These are phyloP conservation scores for Tetrax tetrax DNA, from an alignment of 2,113 vertebrate genomes.

Conservation along the genomic window DNA sequence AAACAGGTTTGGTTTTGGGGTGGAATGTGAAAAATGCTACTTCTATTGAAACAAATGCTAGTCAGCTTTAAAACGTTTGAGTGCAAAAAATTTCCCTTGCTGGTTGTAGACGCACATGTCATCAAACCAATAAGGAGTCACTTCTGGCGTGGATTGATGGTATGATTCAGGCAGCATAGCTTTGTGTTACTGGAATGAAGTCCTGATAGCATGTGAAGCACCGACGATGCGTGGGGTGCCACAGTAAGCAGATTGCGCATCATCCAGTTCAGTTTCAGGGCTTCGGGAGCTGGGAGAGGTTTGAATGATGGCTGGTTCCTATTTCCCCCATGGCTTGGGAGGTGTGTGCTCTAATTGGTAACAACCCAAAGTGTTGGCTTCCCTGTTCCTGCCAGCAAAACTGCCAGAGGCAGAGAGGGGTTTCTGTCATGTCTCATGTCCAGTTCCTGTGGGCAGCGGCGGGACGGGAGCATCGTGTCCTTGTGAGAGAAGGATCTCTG, in stretches of 20 bases:
- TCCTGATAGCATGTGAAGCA: background rate
- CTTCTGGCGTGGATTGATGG: background rate
- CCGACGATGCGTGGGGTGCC: background rate
- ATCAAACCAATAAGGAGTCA: background rate
- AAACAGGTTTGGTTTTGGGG: background rate
- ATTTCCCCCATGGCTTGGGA: fast-evolving
- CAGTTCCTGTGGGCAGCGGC: background rate
- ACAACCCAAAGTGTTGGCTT: background rate
- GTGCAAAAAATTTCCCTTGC: background rate
- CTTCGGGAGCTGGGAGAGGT: background rate
- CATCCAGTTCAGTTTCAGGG: background rate
- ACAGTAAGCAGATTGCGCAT: background rate
- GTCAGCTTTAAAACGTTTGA: background rate
- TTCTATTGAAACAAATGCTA: background rate
- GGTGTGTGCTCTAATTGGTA: background rate
- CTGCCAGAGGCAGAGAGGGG: background rate
- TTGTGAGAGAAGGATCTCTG: background rate
- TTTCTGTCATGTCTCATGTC: background rate
- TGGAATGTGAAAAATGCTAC: background rate
- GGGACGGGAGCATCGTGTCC: background rate
- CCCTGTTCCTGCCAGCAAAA: background rate
- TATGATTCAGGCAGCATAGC: background rate
- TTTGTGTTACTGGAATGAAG: background rate
- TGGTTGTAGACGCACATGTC: background rate
- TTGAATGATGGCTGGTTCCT: background rate